Percentiles rank a stretch among this genome's conserved stretches.
Evolutionary conservation across 2,888 invertebrate species (phyloP).

Genomic region (Agrotis clavis): DNA sequence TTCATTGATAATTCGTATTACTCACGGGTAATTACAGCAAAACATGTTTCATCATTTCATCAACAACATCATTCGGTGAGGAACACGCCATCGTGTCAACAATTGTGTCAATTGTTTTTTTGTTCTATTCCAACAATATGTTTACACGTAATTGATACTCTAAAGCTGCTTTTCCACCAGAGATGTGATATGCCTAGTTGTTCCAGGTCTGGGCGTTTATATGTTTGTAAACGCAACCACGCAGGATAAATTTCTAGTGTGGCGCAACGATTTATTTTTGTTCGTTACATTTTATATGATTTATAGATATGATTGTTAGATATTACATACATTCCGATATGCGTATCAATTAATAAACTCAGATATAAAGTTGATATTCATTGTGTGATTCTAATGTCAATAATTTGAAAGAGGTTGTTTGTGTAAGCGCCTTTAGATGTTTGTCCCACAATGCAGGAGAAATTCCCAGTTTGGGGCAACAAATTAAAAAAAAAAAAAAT

Average conservation of each 20-base stretch:
- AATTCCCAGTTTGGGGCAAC: too few relatives aligned
- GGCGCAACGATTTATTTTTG: too few relatives aligned
- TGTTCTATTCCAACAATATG: conserved; percentile 1
- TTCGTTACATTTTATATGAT: background rate
- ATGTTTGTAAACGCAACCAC: too few relatives aligned
- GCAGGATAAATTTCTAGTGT: too few relatives aligned
- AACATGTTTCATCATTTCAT: too few relatives aligned
- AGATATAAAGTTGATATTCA: background rate
- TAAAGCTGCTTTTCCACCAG: background rate
- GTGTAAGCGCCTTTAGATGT: too few relatives aligned
- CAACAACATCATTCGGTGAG: conserved; percentile 22
- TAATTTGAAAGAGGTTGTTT: too few relatives aligned
- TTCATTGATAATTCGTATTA: conserved; percentile 17
- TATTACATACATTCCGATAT: background rate
- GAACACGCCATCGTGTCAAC: conserved; percentile 6
- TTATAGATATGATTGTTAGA: background rate
- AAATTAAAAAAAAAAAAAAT: too few relatives aligned
- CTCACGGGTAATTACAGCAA: conserved; percentile 2
- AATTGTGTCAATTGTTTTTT: background rate
- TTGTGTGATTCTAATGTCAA: background rate
- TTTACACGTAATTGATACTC: background rate
- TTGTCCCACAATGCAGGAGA: too few relatives aligned
- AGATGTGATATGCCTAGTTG: too few relatives aligned
- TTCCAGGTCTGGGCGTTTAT: too few relatives aligned
- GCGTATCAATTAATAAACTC: background rate